Conservation (phyloP, 2,888 invertebrate genomes). For the Macrosiphum euphorbiae region DNA sequence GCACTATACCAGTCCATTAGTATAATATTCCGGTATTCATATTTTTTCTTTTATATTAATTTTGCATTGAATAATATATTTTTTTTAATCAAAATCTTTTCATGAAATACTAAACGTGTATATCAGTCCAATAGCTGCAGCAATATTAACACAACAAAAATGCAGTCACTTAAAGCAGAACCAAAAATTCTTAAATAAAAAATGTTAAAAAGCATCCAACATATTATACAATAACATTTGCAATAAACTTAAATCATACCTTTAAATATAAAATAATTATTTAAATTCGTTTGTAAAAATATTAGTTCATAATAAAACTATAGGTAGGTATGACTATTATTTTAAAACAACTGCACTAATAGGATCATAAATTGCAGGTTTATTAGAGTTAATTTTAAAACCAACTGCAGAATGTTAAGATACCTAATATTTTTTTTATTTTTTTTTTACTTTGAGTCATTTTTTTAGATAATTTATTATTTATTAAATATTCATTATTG, state of each 20-base stretch:
- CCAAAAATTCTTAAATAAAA: neutral
- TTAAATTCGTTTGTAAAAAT: neutral
- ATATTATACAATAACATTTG: neutral
- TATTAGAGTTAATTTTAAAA: neutral
- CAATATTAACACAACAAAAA: neutral
- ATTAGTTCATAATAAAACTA: neutral
- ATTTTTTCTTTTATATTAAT: conserved; percentile 5
- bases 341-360: neutral
- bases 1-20: conserved; percentile 3
- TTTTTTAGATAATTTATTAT: neutral
- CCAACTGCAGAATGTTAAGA: neutral
- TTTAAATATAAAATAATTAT: neutral
- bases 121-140: neutral
- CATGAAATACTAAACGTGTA: conserved; percentile 7
- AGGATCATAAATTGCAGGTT: neutral
- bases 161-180: neutral
- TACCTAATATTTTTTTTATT: neutral
- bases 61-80: neutral
- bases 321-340: neutral
- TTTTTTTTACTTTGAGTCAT: neutral
- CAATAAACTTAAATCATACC: neutral
- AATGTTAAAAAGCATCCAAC: neutral
- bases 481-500: neutral
- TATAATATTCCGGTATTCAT: conserved; percentile 16
- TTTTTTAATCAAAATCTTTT: neutral